These are phyloP conservation scores for Sula dactylatra DNA, from an alignment of 2,113 vertebrate genomes.

Conservation along the genomic window DNA sequence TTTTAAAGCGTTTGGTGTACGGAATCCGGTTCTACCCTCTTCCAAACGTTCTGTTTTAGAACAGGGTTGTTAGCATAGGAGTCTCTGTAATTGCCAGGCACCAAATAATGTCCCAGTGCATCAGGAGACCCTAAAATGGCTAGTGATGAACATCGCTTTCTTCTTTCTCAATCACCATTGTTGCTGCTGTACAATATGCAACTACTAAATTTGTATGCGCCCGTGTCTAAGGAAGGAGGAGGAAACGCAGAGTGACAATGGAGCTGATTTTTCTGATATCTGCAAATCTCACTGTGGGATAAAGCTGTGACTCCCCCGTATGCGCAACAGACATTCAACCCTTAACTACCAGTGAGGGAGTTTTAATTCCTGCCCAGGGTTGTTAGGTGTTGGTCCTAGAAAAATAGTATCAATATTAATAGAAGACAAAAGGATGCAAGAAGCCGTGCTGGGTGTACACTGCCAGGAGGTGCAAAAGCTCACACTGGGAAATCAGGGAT, in stretches of 20 bases:
- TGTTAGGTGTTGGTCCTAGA: neutral
- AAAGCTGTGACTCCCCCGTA: neutral
- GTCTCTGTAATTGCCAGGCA: neutral
- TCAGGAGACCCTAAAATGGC: neutral
- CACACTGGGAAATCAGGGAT: neutral
- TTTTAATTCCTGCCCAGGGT: neutral
- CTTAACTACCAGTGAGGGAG: neutral
- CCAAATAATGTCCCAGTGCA: neutral
- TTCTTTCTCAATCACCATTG: rapidly evolving
- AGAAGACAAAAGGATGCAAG: neutral
- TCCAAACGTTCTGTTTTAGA: neutral
- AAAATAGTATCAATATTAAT: neutral
- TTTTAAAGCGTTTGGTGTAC: neutral
- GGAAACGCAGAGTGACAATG: rapidly evolving
- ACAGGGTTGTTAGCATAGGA: no score
- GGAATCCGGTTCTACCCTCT: neutral
- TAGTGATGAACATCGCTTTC: neutral
- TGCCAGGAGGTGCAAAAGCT: neutral
- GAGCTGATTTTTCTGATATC: neutral
- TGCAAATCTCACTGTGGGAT: neutral
- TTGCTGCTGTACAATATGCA: neutral
- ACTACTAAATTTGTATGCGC: rapidly evolving
- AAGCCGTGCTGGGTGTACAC: neutral
- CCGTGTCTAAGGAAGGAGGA: neutral
- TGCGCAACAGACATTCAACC: neutral